Evolutionary conservation across 2,797 vertebrate species (phyloP), one percentile per base, ranked within the genome.

Genomic region (Sebastiscus tertius): DNA sequence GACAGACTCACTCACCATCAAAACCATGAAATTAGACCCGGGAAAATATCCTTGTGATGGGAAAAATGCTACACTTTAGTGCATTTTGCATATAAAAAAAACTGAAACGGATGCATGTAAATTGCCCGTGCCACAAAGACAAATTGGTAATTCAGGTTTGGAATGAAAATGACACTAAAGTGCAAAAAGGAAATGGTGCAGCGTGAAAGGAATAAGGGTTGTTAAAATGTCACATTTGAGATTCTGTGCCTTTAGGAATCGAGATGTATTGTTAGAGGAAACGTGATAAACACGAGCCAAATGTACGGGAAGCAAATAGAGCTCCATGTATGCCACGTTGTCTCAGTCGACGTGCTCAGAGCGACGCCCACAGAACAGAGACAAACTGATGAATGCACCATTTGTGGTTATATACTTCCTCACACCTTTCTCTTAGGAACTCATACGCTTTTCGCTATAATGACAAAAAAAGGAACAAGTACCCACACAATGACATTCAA

Each of bases 51-150:
- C 97, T 97, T 97, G 94, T 94, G 94, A 95, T 94, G 94, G 97
- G 97, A 97, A 96, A 98, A 97, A 97, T 96, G 96, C 96, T 95
- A 97, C 97, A 97, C 97, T 98, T 98, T 97, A 97, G 96, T 96
- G 95, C 97, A 96, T 97, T 99, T 98, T 98, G 98, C 98, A 99
- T 99, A 99, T 97, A 97, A 97, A 97, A 97, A 97, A 97, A 97
- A 92, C 95, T 96, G 92, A 92, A 94, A 95, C 87, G 93, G 96
- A 97, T 97, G 96, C 97, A 97, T 98, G 97, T 97, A 98, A 99
- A 99, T 98, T 98, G 93, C 91, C 91, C 88, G 88, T 94, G 97
- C 97, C 97, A 98, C 97, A 97, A 98, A 98, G 98, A 99, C 97
- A 98, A 98, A 99, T 98, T 98, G 97, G 96, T 96, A 94, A 96